Evolutionary conservation across 2,113 vertebrate species (phyloP).

Genomic region (Archilochus colubris): DNA sequence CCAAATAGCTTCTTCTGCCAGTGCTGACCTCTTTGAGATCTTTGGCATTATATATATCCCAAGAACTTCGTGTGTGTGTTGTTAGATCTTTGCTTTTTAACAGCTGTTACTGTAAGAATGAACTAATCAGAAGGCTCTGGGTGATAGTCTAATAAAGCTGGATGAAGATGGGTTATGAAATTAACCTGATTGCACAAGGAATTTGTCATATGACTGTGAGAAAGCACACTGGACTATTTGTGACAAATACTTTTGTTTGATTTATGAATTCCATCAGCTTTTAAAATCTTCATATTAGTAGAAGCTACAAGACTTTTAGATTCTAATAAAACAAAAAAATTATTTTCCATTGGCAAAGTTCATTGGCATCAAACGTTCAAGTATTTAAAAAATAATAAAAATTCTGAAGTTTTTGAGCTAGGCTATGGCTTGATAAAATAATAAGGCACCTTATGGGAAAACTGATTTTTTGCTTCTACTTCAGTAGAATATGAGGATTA

Average conservation of each 20-base stretch:
- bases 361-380: background rate
- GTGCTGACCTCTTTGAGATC: background rate
- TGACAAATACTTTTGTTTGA: slow-evolving; percentile 2
- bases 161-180: slow-evolving; percentile 1
- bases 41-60: background rate
- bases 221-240: background rate
- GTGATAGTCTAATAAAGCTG: background rate
- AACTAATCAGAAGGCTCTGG: background rate
- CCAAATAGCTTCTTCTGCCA: background rate
- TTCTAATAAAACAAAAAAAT: background rate
- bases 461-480: background rate
- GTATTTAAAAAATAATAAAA: background rate
- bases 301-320: background rate
- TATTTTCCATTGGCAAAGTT: background rate
- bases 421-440: background rate
- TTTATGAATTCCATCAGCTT: slow-evolving; percentile 25
- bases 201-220: background rate
- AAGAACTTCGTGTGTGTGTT: background rate
- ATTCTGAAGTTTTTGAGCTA: background rate
- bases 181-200: background rate
- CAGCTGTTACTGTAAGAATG: background rate
- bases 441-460: background rate
- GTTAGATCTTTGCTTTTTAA: background rate
- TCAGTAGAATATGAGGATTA: too few species aligned
- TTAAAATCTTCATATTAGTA: background rate